A percentile compares a stretch with the other conserved stretches of the same genome.
These are phyloP conservation scores for Norana najaformis DNA, from an alignment of 2,888 invertebrate genomes.

Conservation along the genomic window DNA sequence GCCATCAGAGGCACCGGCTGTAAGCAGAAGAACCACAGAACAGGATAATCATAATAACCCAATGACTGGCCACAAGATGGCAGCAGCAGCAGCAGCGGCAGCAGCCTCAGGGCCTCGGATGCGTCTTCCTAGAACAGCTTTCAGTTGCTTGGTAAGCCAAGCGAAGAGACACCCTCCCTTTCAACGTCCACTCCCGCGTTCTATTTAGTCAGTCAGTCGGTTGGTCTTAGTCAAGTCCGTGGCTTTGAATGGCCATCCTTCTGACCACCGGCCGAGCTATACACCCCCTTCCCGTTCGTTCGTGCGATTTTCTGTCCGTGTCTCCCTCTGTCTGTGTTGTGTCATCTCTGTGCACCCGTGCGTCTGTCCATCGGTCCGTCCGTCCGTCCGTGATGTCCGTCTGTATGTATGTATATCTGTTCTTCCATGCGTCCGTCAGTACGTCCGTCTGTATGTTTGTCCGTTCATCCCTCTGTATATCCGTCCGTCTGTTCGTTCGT, in stretches of 20 bases:
- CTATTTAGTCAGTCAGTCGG: background rate
- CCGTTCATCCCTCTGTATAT: background rate
- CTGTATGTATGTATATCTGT: background rate
- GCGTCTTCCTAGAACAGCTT: background rate
- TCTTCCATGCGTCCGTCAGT: background rate
- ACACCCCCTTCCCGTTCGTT: too few relatives aligned
- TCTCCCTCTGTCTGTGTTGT: too few relatives aligned
- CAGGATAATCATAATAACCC: background rate
- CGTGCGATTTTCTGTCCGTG: too few relatives aligned
- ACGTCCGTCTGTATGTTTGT: background rate
- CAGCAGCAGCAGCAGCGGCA: background rate
- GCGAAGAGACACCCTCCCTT: background rate
- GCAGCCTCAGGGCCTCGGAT: background rate
- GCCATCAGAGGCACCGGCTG: background rate
- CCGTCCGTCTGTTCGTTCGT: background rate
- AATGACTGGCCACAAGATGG: background rate
- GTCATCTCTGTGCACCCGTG: too few relatives aligned
- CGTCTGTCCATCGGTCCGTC: too few relatives aligned
- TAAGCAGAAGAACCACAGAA: background rate
- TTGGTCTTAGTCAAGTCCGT: background rate
- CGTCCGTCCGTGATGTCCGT: background rate
- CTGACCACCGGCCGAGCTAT: background rate
- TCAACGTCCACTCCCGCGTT: background rate
- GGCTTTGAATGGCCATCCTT: background rate
- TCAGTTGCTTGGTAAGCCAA: background rate